Evolutionary conservation across 2,113 vertebrate species (phyloP), one percentile per base, ranked within the genome.

Genomic region (Ahaetulla prasina): DNA sequence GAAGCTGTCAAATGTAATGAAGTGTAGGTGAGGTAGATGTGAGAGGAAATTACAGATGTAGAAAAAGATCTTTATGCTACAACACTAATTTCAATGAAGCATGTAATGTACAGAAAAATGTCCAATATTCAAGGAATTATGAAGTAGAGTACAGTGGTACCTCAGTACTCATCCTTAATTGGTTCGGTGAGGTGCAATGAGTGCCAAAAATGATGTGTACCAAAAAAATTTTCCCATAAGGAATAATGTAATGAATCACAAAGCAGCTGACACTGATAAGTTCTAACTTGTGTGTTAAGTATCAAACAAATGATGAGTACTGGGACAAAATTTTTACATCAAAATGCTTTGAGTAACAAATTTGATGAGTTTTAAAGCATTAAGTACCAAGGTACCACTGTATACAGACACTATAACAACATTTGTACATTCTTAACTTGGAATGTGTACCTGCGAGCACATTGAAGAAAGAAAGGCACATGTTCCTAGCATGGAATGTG

Each of bases 1-100:
- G 12, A 54, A 91, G 16, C 3, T 54, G 0, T 0, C 39, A 12
- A 12, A 95, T 0, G 0, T 22, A 43, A 30, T 0, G 0, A 85
- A 68, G 7, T 86, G 68, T 35, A 16, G 8, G 85, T 68, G 16
- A 30, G 30, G 92, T 18, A 55, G 27, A 47, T 25, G 74, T 22
- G 45, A 30, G n/a, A 85, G 52, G 49, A 53, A 23, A 55, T 10
- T 23, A 39, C 18, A 54, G 74, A 89, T 85, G 87, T 45, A 63
- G 25, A 86, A 57, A 86, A 86, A 86, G 74, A 93, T 47, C 45
- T 27, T 45, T 63, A 49, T 16, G 27, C 11, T 11, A 35, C 53
- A 57, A 0, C 14, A 45, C 89, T 57, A 2, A n/a, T 52, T 84
- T 54, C 88, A 39, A 39, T 22, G 23, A n/a, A 43, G 10, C 20